phyloP scores from a whole-genome alignment of 2,113 vertebrate species.

The Lampris megalopsis region DNA sequence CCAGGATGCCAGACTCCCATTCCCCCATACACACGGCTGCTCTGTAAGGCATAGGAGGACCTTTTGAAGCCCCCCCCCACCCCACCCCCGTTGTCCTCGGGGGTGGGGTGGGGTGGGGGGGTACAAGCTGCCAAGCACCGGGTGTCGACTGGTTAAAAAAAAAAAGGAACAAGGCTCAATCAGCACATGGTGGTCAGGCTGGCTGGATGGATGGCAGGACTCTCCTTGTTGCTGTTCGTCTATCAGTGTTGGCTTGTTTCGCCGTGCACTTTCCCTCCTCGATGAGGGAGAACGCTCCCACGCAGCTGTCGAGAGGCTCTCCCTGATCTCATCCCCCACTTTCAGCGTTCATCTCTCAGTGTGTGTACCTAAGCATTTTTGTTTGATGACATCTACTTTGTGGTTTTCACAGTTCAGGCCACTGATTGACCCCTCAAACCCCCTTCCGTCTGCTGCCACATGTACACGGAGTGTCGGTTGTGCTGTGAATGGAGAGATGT shows the following conservation, averaged over 20 bases:
- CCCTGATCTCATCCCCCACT: slow-evolving; percentile 75
- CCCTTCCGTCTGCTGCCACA: slow-evolving; percentile 16
- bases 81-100: slow-evolving; percentile 23
- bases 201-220: slow-evolving; percentile 62
- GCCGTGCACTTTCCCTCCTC: slow-evolving; percentile 71
- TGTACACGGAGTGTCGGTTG: slow-evolving; percentile 60
- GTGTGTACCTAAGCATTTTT: slow-evolving; percentile 78
- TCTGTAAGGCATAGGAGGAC: slow-evolving; percentile 56
- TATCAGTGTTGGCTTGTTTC: slow-evolving; percentile 79
- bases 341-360: slow-evolving; percentile 80
- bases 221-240: slow-evolving; percentile 79
- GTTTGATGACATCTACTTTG: slow-evolving; percentile 78
- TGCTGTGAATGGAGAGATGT: slow-evolving; percentile 20
- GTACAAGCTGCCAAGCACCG: slow-evolving; percentile 54
- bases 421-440: slow-evolving; percentile 53
- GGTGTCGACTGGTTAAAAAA: slow-evolving; percentile 73
- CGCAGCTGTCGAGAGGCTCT: slow-evolving; percentile 82
- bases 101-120: not conserved
- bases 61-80: slow-evolving; percentile 61
- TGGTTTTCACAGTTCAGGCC: slow-evolving; percentile 70
- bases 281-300: slow-evolving; percentile 66
- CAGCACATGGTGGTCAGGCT: slow-evolving; percentile 80
- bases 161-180: slow-evolving; percentile 72
- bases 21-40: slow-evolving; percentile 67
- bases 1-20: slow-evolving; percentile 69